Percentiles rank a stretch among this genome's conserved stretches.
Conservation (phyloP, 2,888 invertebrate genomes). For the Nesidiocoris tenuis region DNA sequence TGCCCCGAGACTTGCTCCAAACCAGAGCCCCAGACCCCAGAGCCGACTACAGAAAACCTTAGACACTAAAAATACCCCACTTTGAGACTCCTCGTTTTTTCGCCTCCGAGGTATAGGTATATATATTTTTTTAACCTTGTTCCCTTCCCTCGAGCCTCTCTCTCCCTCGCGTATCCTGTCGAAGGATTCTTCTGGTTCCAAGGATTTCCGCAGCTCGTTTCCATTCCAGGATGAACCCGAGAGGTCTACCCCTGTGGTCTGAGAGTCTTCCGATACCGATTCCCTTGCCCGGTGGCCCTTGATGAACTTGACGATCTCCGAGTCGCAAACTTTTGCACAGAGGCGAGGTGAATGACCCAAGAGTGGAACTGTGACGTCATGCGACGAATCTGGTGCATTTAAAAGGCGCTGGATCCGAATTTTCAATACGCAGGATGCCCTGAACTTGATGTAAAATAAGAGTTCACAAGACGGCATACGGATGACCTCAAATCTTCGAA, state of each 20-base stretch:
- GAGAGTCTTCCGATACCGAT: too few relatives aligned
- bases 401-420: too few relatives aligned
- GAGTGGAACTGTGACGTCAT: too few relatives aligned
- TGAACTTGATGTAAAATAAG: too few relatives aligned
- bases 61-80: constrained; percentile 41
- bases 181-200: not conserved
- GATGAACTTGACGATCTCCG: not conserved
- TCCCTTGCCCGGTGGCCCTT: not conserved
- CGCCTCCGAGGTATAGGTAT: not conserved
- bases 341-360: too few relatives aligned
- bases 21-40: constrained; percentile 39
- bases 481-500: too few relatives aligned
- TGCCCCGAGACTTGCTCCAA: not conserved
- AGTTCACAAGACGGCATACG: too few relatives aligned
- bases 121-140: constrained; percentile 12
- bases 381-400: too few relatives aligned
- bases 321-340: too few relatives aligned
- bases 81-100: constrained; percentile 8
- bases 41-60: constrained; percentile 22
- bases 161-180: too few relatives aligned
- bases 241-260: not conserved
- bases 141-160: not conserved
- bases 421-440: too few relatives aligned
- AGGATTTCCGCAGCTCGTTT: not conserved
- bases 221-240: too few relatives aligned